Evolutionary conservation across 2,797 vertebrate genomes (phyloP).

Genomic region (Neosalanx taihuensis): DNA sequence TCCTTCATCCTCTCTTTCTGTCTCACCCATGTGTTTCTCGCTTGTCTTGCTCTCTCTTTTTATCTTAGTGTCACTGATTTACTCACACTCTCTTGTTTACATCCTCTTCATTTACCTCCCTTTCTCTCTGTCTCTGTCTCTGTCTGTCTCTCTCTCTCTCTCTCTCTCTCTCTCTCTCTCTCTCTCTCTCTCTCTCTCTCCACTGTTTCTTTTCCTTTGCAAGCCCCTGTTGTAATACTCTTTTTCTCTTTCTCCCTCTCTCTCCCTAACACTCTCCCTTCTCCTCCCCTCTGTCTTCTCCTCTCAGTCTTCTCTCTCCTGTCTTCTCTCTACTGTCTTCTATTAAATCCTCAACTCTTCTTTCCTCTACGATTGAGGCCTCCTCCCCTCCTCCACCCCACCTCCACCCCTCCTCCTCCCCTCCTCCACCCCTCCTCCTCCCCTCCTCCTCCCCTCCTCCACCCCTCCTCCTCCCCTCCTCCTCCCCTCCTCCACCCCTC

Average conservation of each 20-base stretch:
- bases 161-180: neutral
- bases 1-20: neutral
- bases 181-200: neutral
- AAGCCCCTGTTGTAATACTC: neutral
- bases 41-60: neutral
- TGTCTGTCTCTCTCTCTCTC: neutral
- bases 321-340: neutral
- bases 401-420: neutral
- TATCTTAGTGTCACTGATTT: neutral
- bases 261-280: neutral
- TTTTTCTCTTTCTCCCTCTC: neutral
- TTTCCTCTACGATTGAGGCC: neutral
- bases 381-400: neutral
- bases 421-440: neutral
- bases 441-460: conserved; percentile 7
- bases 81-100: neutral
- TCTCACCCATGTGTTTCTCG: neutral
- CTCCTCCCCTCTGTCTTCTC: neutral
- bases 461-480: neutral
- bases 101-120: neutral
- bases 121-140: neutral
- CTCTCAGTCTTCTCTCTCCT: neutral
- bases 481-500: neutral
- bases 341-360: neutral
- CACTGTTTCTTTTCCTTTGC: neutral